A percentile compares a stretch with the other conserved stretches of the same genome.
Conservation (phyloP, 2,797 vertebrate species). For the Onychomys leucogaster region DNA sequence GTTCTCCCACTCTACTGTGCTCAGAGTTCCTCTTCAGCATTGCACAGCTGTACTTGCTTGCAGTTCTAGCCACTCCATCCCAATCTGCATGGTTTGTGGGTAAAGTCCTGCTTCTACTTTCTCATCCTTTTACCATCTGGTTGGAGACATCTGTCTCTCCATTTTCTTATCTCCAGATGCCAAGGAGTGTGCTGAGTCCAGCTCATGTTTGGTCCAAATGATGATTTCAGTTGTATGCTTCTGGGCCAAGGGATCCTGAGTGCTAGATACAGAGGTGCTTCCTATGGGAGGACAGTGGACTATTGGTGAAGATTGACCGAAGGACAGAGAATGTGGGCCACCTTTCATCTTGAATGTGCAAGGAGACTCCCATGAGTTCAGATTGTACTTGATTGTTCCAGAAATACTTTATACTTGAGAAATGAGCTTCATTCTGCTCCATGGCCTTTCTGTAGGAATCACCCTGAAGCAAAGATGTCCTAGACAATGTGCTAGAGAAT, state of each 20-base stretch:
- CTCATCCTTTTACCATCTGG: background rate
- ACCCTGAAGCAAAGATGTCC: background rate
- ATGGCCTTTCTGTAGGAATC: background rate
- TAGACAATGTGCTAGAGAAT: background rate
- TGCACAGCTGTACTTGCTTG: background rate
- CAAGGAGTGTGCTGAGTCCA: background rate
- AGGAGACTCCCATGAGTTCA: background rate
- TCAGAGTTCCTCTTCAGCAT: background rate
- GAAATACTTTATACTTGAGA: background rate
- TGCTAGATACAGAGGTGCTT: background rate
- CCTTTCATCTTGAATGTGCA: no score
- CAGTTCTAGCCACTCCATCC: background rate
- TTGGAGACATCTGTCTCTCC: background rate
- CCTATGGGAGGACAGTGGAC: background rate
- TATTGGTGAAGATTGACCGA: background rate
- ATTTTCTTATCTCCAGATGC: background rate
- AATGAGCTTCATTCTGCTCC: background rate
- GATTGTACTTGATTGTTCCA: background rate
- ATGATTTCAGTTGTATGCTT: background rate
- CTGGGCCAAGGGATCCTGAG: background rate
- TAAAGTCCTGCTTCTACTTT: background rate
- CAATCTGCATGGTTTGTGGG: fast-evolving
- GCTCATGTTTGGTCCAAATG: background rate
- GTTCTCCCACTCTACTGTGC: background rate
- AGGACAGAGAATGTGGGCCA: background rate